A percentile compares a stretch with the other conserved stretches of the same genome.
Conservation (phyloP, 2,113 vertebrate species). For the Bos javanicus region DNA sequence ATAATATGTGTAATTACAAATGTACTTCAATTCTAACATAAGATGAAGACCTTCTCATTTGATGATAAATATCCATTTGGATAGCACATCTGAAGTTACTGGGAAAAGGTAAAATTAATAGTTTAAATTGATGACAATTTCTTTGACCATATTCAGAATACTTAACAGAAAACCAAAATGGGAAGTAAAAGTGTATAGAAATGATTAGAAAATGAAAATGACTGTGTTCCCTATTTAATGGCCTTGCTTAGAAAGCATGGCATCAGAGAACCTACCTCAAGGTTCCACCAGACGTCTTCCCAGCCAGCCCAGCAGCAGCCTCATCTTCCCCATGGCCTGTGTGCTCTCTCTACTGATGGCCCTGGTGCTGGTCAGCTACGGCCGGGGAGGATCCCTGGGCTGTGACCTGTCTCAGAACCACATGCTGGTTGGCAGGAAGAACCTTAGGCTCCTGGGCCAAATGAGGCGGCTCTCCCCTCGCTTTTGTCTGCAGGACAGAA, state of each 20-base stretch:
- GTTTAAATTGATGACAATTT: background rate
- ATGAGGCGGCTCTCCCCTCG: rapidly evolving
- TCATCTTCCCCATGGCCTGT: no score
- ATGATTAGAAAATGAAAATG: background rate
- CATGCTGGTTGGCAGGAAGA: no score
- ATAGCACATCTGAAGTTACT: background rate
- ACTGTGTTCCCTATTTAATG: background rate
- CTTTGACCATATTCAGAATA: background rate
- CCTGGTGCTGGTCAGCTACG: no score
- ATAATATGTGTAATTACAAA: background rate
- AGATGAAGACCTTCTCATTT: background rate
- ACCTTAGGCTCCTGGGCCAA: no score
- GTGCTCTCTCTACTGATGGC: no score
- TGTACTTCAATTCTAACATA: background rate
- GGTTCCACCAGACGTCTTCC: no score
- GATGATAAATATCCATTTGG: background rate
- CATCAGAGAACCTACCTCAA: no score
- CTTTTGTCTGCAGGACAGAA: no score
- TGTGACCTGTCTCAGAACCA: no score
- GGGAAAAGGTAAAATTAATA: background rate
- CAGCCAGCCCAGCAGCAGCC: no score
- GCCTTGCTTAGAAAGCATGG: no score
- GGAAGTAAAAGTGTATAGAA: background rate
- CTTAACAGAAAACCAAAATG: background rate
- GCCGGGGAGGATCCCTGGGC: no score